Evolutionary conservation across 1,140 invertebrate species (phyloP).

Genomic region (Steinernema khuongi): DNA sequence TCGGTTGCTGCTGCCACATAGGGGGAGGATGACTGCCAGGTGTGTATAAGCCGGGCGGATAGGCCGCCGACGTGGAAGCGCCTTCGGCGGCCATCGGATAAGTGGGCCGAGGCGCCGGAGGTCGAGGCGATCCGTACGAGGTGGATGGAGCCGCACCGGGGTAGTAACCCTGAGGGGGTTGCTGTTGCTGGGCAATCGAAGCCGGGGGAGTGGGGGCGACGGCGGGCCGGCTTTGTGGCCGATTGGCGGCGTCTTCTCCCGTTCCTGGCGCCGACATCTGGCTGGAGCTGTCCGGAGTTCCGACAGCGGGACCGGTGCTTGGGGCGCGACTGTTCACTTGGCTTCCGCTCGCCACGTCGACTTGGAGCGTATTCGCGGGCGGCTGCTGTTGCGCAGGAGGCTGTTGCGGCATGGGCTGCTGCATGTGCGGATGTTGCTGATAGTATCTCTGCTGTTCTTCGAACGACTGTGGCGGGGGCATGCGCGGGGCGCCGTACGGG

Average conservation of each 20-base stretch:
- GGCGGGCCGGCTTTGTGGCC: background rate
- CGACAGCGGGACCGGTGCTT: background rate
- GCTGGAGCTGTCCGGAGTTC: background rate
- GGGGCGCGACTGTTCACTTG: conserved; percentile 17
- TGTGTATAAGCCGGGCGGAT: background rate
- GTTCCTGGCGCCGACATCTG: background rate
- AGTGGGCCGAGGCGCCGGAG: background rate
- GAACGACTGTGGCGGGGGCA: conserved; percentile 14
- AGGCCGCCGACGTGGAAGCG: background rate
- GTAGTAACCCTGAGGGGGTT: conserved; percentile 1
- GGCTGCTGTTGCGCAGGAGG: conserved; percentile 23
- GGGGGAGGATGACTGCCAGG: background rate
- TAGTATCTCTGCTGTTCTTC: conserved; percentile 18
- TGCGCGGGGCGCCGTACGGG: conserved; percentile 13
- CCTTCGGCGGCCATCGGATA: conserved; percentile 3
- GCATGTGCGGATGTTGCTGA: conserved; percentile 24
- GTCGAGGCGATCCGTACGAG: background rate
- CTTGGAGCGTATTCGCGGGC: conserved; percentile 17
- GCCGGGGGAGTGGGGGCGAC: background rate
- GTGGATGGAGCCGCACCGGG: background rate
- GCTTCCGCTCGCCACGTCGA: background rate
- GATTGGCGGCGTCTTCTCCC: conserved; percentile 1
- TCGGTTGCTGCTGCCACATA: background rate
- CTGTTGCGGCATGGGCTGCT: conserved; percentile 15
- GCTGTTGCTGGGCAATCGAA: background rate